phyloP scores from a whole-genome alignment of 2,888 invertebrate species.

The Phengaris arion region DNA sequence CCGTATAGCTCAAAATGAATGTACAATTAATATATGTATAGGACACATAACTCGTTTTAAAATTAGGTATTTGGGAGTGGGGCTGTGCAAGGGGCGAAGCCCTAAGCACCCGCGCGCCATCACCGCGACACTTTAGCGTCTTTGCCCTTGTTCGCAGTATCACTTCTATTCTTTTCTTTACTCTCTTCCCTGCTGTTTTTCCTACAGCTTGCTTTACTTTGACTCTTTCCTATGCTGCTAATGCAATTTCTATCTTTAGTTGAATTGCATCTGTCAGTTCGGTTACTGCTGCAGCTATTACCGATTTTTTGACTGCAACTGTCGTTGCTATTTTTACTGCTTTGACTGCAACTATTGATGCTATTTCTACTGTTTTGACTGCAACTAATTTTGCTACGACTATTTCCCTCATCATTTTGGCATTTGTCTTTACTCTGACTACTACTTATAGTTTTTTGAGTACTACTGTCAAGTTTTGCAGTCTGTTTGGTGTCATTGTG shows the following conservation, averaged over 20 bases:
- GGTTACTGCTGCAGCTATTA: conserved; percentile 20
- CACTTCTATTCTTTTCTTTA: not conserved
- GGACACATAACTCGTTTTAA: not conserved
- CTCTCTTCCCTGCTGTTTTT: conserved; percentile 1
- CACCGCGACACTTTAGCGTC: conserved; percentile 2
- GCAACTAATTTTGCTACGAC: not conserved
- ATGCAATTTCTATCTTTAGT: conserved; percentile 30
- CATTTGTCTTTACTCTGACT: conserved; percentile 18
- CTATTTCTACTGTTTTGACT: not conserved
- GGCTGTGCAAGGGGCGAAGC: conserved; percentile 22
- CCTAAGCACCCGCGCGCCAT: conserved; percentile 29
- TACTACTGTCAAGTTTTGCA: not conserved
- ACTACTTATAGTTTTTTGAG: not conserved
- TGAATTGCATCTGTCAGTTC: conserved; percentile 4
- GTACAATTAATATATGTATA: not conserved
- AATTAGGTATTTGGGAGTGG: conserved; percentile 16
- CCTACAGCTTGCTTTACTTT: not conserved
- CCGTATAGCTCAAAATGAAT: not conserved
- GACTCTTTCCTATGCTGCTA: not conserved
- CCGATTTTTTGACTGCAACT: not conserved
- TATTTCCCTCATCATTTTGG: not conserved
- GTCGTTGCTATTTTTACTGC: not conserved
- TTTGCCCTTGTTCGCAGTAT: not conserved
- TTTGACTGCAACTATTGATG: not conserved
- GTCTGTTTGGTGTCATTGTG: not conserved